Evolutionary conservation across 92 coral and sea anemone genomes (phyloP).

Genomic region (Palythoa grandiflora): DNA sequence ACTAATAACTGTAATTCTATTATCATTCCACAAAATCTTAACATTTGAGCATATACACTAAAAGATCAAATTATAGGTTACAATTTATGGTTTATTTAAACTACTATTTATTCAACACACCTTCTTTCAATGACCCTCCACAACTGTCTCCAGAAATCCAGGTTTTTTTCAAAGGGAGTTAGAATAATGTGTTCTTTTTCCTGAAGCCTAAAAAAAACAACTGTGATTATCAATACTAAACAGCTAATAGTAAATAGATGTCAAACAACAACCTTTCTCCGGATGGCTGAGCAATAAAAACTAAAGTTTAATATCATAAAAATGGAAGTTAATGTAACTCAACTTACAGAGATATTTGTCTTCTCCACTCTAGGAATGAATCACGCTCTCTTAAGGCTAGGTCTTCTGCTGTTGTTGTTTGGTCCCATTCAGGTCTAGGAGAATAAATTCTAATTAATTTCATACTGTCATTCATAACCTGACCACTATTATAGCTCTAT

Average conservation of each 20-base stretch:
- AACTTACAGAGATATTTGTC: constrained; percentile 86
- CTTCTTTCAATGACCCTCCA: constrained; percentile 99
- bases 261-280: too few relatives aligned
- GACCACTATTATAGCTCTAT: too few relatives aligned
- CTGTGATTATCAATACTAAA: too few relatives aligned
- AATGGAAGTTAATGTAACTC: neutral
- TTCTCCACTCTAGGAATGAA: constrained; percentile 90
- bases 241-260: too few relatives aligned
- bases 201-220: constrained; percentile 69
- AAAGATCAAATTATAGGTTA: too few relatives aligned
- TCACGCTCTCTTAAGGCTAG: constrained; percentile 86
- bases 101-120: constrained; percentile 28
- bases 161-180: constrained; percentile 97
- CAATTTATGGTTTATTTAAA: neutral
- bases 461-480: neutral
- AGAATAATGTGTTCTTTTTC: constrained; percentile 91
- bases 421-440: constrained; percentile 87
- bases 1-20: too few relatives aligned
- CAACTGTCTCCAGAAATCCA: constrained; percentile 97
- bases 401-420: constrained; percentile 81
- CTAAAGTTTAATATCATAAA: neutral
- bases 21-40: too few relatives aligned
- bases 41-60: too few relatives aligned
- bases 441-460: neutral
- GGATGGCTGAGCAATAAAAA: too few relatives aligned